Conservation (phyloP, 2,797 vertebrate species). For the Meriones psammophilus region DNA sequence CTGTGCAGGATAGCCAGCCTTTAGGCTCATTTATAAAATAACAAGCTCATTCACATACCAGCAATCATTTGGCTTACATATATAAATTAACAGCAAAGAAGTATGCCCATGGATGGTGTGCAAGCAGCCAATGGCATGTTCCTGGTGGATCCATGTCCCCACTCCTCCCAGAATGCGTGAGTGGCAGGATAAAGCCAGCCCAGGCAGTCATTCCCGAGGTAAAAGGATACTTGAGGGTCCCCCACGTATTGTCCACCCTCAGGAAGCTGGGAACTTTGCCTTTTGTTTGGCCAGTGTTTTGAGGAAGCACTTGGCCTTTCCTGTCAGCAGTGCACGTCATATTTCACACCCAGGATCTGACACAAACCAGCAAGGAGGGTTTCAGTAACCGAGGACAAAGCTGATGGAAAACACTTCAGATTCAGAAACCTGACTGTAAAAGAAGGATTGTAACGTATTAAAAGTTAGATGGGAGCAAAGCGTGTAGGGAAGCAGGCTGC, state of each 20-base stretch:
- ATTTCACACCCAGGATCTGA: constrained; percentile 54
- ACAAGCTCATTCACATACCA: neutral
- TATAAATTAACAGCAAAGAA: constrained; percentile 38
- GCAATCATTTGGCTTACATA: neutral
- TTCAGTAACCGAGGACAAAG: constrained; percentile 22
- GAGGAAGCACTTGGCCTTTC: constrained; percentile 19
- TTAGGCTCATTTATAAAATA: constrained; percentile 43
- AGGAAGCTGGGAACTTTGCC: constrained; percentile 49
- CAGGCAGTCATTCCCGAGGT: neutral
- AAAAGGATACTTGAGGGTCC: neutral
- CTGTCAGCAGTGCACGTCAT: constrained; percentile 34
- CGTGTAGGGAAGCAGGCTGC: neutral
- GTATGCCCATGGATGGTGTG: neutral
- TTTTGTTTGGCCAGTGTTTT: constrained; percentile 19
- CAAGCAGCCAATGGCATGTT: constrained; percentile 11
- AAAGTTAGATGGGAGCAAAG: neutral
- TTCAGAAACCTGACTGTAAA: neutral
- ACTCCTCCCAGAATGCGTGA: neutral
- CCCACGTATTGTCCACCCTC: constrained; percentile 33
- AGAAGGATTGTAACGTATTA: neutral
- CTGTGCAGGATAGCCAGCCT: neutral
- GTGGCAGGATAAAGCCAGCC: neutral
- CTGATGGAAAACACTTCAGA: neutral
- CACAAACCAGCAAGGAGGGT: constrained; percentile 9
- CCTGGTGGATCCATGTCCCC: neutral